Percentiles rank a stretch among this genome's conserved stretches.
Conservation (phyloP, 2,113 vertebrate genomes). For the Martes martes region DNA sequence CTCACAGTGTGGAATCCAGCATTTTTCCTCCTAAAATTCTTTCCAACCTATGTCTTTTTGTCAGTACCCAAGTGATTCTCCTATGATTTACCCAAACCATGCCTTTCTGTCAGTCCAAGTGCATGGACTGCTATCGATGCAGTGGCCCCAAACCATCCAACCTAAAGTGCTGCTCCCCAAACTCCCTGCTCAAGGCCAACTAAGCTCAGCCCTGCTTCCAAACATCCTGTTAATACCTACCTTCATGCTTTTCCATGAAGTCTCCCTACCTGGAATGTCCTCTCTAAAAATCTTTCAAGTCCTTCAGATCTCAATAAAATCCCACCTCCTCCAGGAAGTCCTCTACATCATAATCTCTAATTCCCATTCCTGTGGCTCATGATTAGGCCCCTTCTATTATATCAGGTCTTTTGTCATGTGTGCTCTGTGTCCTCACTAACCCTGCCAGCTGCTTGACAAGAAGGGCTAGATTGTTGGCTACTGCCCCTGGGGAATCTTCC, state of each 20-base stretch:
- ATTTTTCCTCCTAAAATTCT: background rate
- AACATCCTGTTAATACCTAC: background rate
- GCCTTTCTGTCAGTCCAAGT: background rate
- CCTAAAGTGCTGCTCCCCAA: background rate
- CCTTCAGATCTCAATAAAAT: constrained; percentile 5
- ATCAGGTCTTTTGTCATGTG: background rate
- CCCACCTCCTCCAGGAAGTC: background rate
- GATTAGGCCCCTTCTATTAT: background rate
- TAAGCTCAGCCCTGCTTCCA: background rate
- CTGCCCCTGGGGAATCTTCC: background rate
- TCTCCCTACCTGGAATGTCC: background rate
- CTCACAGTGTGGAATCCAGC: background rate
- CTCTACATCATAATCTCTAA: background rate
- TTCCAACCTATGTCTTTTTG: background rate
- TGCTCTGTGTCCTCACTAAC: background rate
- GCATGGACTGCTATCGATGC: background rate
- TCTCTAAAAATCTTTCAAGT: background rate
- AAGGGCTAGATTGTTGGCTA: background rate
- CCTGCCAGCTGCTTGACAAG: background rate
- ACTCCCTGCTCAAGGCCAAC: background rate
- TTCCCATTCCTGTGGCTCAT: background rate
- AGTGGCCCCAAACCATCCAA: background rate
- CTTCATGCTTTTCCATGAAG: background rate
- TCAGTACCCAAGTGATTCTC: background rate
- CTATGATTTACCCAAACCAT: background rate